Evolutionary conservation across 2,888 invertebrate species (phyloP).

Genomic region (Daptonema setosum): DNA sequence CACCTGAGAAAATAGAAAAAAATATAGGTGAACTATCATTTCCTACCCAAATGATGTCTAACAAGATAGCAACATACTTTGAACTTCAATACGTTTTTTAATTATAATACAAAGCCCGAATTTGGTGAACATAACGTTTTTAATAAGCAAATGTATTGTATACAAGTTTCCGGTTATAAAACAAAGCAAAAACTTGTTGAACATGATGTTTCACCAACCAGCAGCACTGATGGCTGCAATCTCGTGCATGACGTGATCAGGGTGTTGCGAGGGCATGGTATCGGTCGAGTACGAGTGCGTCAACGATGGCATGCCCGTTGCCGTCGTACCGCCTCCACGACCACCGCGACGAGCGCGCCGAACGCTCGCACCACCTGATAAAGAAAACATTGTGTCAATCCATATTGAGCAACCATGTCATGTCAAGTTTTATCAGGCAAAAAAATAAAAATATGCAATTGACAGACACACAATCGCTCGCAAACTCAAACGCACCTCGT

Average conservation of each 20-base stretch:
- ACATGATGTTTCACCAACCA: background rate
- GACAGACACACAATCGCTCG: background rate
- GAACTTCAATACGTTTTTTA: too few species aligned
- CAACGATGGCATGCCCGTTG: background rate
- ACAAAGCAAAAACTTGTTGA: too few species aligned
- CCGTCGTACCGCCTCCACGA: too few species aligned
- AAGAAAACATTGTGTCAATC: background rate
- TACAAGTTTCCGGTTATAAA: too few species aligned
- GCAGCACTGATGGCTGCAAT: background rate
- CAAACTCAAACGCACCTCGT: background rate
- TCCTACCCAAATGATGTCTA: too few species aligned
- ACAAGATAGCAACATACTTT: too few species aligned
- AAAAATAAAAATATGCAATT: background rate
- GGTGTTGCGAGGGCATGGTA: background rate
- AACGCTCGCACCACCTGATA: background rate
- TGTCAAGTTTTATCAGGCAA: background rate
- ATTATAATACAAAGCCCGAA: too few species aligned
- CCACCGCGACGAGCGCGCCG: background rate
- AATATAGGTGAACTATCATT: too few species aligned
- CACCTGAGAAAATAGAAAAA: too few species aligned
- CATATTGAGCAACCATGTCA: background rate
- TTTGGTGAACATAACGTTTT: too few species aligned
- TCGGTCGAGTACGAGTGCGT: background rate
- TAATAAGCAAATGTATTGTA: too few species aligned
- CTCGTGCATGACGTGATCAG: background rate